These are phyloP conservation scores for Plebejus melissa DNA, from an alignment of 2,888 invertebrate species.

Conservation along the genomic window DNA sequence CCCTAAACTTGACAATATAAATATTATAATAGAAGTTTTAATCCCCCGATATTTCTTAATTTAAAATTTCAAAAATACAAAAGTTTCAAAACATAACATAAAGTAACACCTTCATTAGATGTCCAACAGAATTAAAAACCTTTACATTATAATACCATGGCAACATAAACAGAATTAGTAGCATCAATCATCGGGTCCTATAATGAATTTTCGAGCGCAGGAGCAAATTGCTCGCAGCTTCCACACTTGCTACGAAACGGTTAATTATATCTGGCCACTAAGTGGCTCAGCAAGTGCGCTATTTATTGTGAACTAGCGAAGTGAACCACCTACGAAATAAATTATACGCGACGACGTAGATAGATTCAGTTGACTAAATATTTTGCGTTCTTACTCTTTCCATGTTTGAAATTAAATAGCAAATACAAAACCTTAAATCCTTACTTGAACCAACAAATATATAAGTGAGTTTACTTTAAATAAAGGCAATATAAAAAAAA, in stretches of 20 bases:
- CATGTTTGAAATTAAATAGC: not conserved
- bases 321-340: constrained; percentile 42
- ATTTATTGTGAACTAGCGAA: constrained; percentile 67
- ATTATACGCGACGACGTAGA: constrained; percentile 25
- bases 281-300: constrained; percentile 56
- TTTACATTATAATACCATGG: not conserved
- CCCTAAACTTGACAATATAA: not conserved
- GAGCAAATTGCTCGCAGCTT: constrained; percentile 37
- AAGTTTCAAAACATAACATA: too few species aligned
- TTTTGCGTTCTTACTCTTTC: not conserved
- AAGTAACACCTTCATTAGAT: not conserved
- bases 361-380: constrained; percentile 19
- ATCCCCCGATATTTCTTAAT: too few species aligned
- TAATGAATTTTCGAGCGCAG: constrained; percentile 38
- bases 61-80: too few species aligned
- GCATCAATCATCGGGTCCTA: constrained; percentile 34
- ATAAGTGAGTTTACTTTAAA: too few species aligned
- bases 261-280: constrained; percentile 66
- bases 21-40: too few species aligned
- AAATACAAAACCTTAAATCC: not conserved
- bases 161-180: constrained; percentile 28
- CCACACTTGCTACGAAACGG: constrained; percentile 53
- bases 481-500: too few species aligned
- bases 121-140: not conserved
- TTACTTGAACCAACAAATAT: not conserved